Percentiles rank a stretch among this genome's conserved stretches.
These are phyloP conservation scores for Pithys albifrons DNA, from an alignment of 2,113 vertebrate genomes.

Conservation along the genomic window DNA sequence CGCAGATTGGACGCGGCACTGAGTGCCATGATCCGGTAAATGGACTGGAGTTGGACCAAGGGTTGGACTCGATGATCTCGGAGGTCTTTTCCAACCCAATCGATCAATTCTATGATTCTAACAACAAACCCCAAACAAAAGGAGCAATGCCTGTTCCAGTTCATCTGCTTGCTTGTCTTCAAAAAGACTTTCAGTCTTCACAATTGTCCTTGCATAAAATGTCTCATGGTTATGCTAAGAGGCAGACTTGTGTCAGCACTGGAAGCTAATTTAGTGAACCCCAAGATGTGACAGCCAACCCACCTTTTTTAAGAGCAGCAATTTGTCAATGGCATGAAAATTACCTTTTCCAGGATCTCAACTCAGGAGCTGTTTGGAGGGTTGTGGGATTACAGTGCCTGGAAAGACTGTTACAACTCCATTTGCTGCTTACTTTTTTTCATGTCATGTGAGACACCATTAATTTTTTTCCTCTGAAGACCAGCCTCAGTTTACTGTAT, in stretches of 20 bases:
- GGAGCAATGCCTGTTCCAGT: neutral
- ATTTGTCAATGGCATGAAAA: neutral
- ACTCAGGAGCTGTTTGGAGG: neutral
- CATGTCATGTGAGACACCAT: neutral
- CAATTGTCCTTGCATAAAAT: neutral
- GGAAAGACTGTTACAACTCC: neutral
- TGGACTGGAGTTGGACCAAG: too few relatives aligned
- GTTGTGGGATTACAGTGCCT: neutral
- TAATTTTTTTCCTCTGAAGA: neutral
- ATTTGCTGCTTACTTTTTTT: neutral
- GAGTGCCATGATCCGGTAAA: too few relatives aligned
- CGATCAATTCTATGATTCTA: too few relatives aligned
- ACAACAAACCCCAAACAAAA: neutral
- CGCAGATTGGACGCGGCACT: too few relatives aligned
- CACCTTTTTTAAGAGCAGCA: neutral
- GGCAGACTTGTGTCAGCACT: neutral
- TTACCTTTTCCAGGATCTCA: neutral
- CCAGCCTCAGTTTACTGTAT: neutral
- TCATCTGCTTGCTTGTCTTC: neutral
- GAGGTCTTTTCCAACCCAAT: too few relatives aligned
- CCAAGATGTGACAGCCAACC: neutral
- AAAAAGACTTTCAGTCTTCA: neutral
- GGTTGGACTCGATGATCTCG: too few relatives aligned
- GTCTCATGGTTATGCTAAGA: neutral
- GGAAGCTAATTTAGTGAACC: neutral